Evolutionary conservation across 2,113 vertebrate species (phyloP).

Genomic region (Gambusia holbrooki): DNA sequence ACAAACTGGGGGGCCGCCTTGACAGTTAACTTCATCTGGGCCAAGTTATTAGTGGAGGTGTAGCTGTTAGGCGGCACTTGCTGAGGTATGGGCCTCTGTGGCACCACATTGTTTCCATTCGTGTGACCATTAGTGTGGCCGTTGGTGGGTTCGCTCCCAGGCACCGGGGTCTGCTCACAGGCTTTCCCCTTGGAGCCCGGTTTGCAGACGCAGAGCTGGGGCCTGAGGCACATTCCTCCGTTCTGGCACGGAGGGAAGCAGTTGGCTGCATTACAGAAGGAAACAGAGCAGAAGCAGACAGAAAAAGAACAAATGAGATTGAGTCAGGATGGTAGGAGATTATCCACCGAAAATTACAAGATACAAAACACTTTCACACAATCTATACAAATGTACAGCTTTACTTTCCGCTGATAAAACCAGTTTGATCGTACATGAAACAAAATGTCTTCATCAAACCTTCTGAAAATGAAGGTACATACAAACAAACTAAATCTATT

Average conservation of each 20-base stretch:
- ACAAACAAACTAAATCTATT: too few species aligned
- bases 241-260: constrained; percentile 94
- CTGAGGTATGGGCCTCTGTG: constrained; percentile 86
- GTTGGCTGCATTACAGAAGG: constrained; percentile 84
- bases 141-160: constrained; percentile 74
- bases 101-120: constrained; percentile 68
- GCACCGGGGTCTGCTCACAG: constrained; percentile 84
- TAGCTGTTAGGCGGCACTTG: constrained; percentile 79
- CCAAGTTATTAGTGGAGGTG: constrained; percentile 75
- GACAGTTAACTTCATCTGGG: constrained; percentile 90
- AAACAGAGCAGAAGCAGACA: constrained; percentile 38
- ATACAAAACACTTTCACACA: too few species aligned
- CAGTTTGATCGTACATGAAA: too few species aligned
- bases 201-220: constrained; percentile 95
- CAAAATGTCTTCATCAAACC: too few species aligned
- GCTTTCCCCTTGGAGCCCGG: constrained; percentile 90
- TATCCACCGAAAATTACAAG: neutral
- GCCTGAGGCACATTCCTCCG: constrained; percentile 94
- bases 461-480: too few species aligned
- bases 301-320: constrained; percentile 31
- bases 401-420: too few species aligned
- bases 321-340: constrained; percentile 21
- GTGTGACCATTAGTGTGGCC: constrained; percentile 75
- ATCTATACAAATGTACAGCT: neutral
- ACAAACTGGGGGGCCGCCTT: constrained; percentile 85